Conservation (phyloP, 2,113 vertebrate species). For the Stomatorhinus ivindoensis region DNA sequence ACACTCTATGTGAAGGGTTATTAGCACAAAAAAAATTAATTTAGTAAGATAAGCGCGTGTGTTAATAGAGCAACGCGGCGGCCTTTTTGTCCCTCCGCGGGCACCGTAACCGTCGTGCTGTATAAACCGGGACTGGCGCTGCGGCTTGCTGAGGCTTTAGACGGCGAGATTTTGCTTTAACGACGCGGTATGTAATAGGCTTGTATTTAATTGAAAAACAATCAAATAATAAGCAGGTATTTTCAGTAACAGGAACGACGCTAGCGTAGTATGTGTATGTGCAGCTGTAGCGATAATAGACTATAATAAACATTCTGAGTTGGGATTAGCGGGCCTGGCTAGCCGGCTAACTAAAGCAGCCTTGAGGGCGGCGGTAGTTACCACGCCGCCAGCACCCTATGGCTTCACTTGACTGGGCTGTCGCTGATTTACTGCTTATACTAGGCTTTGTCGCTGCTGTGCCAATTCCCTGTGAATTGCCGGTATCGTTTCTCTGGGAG, state of each 20-base stretch:
- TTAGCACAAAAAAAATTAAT: background rate
- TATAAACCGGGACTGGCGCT: background rate
- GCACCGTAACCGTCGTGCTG: constrained; percentile 31
- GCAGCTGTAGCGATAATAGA: background rate
- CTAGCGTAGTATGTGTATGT: background rate
- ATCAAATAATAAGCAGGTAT: background rate
- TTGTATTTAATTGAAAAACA: background rate
- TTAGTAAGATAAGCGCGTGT: background rate
- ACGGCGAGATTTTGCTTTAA: too few relatives aligned
- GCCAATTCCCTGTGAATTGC: background rate
- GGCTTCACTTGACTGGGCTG: background rate
- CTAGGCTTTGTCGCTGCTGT: background rate
- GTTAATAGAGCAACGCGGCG: background rate
- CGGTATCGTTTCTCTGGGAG: background rate
- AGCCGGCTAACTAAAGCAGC: background rate
- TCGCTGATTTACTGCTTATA: background rate
- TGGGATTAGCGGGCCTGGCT: background rate
- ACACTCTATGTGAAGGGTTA: background rate
- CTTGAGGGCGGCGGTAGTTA: background rate
- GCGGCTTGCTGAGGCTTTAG: background rate
- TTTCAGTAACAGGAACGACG: background rate
- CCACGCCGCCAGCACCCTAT: background rate
- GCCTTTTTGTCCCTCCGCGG: background rate
- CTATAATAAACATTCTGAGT: background rate
- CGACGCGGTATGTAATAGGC: background rate